Evolutionary conservation across 2,113 vertebrate species (phyloP).

Genomic region (Shinisaurus crocodilurus): DNA sequence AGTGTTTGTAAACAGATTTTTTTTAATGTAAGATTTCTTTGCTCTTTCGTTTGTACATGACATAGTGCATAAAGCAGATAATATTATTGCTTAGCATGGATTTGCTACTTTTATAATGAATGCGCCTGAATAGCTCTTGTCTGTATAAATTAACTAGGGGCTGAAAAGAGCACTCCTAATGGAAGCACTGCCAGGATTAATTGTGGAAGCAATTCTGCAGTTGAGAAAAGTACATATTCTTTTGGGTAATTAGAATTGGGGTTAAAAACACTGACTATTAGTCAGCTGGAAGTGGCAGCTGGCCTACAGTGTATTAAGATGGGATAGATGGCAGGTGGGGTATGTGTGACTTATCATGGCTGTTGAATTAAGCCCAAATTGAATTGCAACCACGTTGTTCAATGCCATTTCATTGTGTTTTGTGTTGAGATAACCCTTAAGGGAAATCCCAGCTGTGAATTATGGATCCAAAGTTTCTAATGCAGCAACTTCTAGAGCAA

Average conservation of each 20-base stretch:
- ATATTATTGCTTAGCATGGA: conserved; percentile 29
- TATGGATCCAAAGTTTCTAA: neutral
- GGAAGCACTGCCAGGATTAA: conserved; percentile 60
- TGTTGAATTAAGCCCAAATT: conserved; percentile 61
- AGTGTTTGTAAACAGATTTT: neutral
- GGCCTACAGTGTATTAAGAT: conserved; percentile 43
- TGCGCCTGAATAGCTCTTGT: conserved; percentile 2
- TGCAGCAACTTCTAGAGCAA: neutral
- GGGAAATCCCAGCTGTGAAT: conserved; percentile 37
- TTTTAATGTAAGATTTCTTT: neutral
- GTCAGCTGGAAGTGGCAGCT: conserved; percentile 67
- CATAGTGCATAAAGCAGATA: conserved; percentile 10
- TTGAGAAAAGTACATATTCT: conserved; percentile 49
- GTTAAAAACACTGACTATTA: conserved; percentile 59
- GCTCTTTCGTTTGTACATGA: conserved; percentile 35
- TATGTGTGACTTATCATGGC: conserved; percentile 43
- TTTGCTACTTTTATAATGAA: conserved; percentile 26
- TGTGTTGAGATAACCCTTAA: conserved; percentile 35
- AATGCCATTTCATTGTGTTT: conserved; percentile 21
- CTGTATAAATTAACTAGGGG: conserved; percentile 37
- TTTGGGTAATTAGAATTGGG: conserved; percentile 63
- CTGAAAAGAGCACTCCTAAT: conserved; percentile 50
- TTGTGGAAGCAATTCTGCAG: conserved; percentile 60
- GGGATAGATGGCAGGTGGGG: conserved; percentile 8
- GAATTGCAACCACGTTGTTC: conserved; percentile 62